These are phyloP conservation scores for Nemopilema nomurai DNA, from an alignment of 30 jellyfish, hydroid and myxozoan genomes.

Conservation along the genomic window DNA sequence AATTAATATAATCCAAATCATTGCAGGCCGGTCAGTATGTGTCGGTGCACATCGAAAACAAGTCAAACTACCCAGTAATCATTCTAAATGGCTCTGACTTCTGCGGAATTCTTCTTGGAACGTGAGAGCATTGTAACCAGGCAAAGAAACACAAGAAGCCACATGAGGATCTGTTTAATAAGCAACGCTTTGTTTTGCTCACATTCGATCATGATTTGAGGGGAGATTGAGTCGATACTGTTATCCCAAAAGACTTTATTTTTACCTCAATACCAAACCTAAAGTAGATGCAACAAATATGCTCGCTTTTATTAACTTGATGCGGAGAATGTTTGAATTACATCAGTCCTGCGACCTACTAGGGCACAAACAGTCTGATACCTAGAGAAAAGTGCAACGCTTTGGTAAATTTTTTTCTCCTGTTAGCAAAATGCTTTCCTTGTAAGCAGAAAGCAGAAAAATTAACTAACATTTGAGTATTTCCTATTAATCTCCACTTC, in stretches of 20 bases:
- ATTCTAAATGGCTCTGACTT: slow-evolving; percentile 64
- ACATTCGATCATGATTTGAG: not conserved
- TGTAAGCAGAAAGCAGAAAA: no score
- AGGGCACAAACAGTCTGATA: no score
- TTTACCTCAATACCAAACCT: not conserved
- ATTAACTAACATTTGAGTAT: no score
- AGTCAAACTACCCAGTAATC: slow-evolving; percentile 60
- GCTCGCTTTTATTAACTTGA: no score
- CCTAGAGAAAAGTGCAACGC: no score
- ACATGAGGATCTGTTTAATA: not conserved
- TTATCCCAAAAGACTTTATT: no score
- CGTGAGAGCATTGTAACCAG: slow-evolving; percentile 14
- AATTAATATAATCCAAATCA: not conserved
- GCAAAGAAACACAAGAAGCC: not conserved
- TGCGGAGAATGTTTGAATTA: no score
- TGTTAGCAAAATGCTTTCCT: no score
- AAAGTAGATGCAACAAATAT: not conserved
- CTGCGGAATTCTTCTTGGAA: slow-evolving; percentile 74
- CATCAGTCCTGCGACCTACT: no score
- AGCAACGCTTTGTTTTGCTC: not conserved
- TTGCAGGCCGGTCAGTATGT: slow-evolving; percentile 77
- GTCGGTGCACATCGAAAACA: slow-evolving; percentile 66
- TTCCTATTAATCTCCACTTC: no score
- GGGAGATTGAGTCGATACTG: not conserved
- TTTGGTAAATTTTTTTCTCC: no score